A percentile compares a stretch with the other conserved stretches of the same genome.
Conservation (phyloP, 2,113 vertebrate species). For the Acrocephalus kingi region DNA sequence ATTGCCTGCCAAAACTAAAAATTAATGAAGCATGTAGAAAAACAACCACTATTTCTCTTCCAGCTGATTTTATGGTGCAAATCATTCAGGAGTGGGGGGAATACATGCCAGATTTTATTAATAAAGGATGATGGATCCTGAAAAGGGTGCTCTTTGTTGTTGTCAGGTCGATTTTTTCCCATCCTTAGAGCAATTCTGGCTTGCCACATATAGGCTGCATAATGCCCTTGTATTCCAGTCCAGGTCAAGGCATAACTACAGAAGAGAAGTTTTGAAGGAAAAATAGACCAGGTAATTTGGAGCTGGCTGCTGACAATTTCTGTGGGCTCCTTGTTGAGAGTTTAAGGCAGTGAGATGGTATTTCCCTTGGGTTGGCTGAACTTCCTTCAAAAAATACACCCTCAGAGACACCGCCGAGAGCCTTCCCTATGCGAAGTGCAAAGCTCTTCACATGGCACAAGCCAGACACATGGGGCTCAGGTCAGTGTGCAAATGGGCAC, state of each 20-base stretch:
- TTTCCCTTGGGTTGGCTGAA: background rate
- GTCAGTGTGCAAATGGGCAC: background rate
- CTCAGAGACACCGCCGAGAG: background rate
- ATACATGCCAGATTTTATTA: conserved; percentile 50
- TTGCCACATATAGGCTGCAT: background rate
- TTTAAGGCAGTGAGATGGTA: background rate
- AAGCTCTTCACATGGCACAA: background rate
- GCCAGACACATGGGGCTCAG: background rate
- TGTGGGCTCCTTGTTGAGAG: background rate
- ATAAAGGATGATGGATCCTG: conserved; percentile 31
- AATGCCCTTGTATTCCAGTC: background rate
- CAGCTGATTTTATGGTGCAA: conserved; percentile 64
- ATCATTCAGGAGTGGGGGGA: conserved; percentile 62
- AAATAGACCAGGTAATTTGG: background rate
- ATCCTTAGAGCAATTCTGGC: background rate
- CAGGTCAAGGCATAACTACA: conserved; percentile 16
- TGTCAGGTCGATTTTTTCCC: background rate
- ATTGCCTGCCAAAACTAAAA: conserved; percentile 72
- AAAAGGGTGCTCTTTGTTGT: conserved; percentile 25
- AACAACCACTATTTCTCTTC: conserved; percentile 68
- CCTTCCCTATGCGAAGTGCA: background rate
- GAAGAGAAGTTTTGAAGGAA: background rate
- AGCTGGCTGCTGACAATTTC: background rate
- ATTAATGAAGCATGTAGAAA: conserved; percentile 76
- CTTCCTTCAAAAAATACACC: background rate